Evolutionary conservation across 2,888 invertebrate species (phyloP), one percentile per base, ranked within the genome.

Genomic region (Druceiella hillmani): DNA sequence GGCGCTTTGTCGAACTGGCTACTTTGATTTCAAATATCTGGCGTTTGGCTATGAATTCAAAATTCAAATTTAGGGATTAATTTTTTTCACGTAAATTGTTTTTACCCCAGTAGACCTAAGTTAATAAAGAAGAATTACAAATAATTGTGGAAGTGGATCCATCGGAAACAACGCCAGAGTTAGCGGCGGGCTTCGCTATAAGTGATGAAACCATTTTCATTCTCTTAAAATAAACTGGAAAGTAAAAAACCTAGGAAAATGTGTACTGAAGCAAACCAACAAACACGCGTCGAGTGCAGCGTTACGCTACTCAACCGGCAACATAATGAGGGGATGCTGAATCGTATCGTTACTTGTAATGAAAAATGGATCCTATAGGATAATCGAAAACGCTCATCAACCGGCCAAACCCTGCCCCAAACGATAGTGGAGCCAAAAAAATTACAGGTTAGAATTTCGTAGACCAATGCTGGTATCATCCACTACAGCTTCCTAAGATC

Each of bases 131-230:
- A n/a, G 4, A 29, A 29, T 31, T 15, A 31, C n/a, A 31, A n/a
- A 10, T 15, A 16, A 31, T 15, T 12, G 6, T 16, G 31, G 11
- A 17, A 15, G 15, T 41, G 33, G 39, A 48, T 44, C 41, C 38
- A 46, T 44, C 43, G 17, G 44, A 48, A 50, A 46, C 32, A 36
- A 50, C 45, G 14, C 40, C 47, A 22, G 41, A 50, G 38, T 30
- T 48, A 47, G 43, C 45, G 7, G 39, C 45, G 48, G 45, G 38
- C 41, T 48, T 16, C 40, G 46, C 40, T 35, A 43, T 46, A 1
- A 47, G 43, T 47, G 46, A 46, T 25, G 28, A 32, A 44, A 33
- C 31, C 14, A 33, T 30, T 17, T 24, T 16, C 20, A 17, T 26
- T 32, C 17, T 20, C 29, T 28, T 13, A 12, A 36, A 29, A 36